A percentile compares a stretch with the other conserved stretches of the same genome.
Evolutionary conservation across 2,797 vertebrate genomes (phyloP).

Genomic region (Leptatherina wallacei): DNA sequence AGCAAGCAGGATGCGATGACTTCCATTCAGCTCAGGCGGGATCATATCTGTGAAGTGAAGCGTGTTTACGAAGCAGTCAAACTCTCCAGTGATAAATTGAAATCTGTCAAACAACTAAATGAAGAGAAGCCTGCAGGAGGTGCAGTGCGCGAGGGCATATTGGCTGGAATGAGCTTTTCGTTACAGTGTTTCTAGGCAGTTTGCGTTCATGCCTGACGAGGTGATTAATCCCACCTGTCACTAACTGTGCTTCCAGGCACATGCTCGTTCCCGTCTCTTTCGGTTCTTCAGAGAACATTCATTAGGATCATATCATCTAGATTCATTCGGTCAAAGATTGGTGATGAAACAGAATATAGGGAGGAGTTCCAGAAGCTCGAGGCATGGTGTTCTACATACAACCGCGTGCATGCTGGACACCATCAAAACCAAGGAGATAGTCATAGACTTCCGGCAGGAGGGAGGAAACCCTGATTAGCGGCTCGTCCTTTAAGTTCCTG

Average conservation of each 20-base stretch:
- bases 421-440: no score
- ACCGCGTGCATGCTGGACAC: no score
- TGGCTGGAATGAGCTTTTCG: constrained; percentile 6
- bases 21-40: constrained; percentile 9
- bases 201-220: constrained; percentile 48
- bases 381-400: no score
- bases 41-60: constrained; percentile 26
- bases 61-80: constrained; percentile 44
- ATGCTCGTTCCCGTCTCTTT: constrained; percentile 4
- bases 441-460: no score
- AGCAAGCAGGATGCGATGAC: background rate
- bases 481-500: no score
- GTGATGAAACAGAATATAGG: no score
- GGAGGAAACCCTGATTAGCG: no score
- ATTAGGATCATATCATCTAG: background rate
- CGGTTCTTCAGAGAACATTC: background rate
- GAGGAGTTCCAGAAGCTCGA: no score
- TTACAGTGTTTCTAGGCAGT: constrained; percentile 28
- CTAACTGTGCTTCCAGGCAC: constrained; percentile 17
- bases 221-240: constrained; percentile 55
- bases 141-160: background rate
- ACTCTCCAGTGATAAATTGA: constrained; percentile 47
- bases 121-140: constrained; percentile 20
- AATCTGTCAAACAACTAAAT: constrained; percentile 24
- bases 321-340: background rate